Evolutionary conservation across 2,888 invertebrate genomes (phyloP).

Genomic region (Hecatera dysodea): DNA sequence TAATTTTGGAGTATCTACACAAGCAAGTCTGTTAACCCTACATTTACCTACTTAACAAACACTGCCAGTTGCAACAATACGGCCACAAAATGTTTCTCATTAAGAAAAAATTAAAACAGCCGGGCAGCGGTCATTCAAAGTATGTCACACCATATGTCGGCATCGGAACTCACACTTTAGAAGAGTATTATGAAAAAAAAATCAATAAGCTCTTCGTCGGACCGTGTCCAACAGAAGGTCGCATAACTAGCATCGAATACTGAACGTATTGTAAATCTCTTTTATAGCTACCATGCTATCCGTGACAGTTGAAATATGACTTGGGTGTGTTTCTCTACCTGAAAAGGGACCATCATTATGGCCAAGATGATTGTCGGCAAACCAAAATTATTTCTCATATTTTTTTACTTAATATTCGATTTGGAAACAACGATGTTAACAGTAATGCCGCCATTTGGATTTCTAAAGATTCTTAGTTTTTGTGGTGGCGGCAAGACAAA

Average conservation of each 20-base stretch:
- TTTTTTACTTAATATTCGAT: conserved; percentile 81
- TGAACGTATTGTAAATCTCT: conserved; percentile 88
- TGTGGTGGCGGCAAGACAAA: conserved; percentile 75
- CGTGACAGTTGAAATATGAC: conserved; percentile 89
- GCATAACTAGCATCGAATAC: conserved; percentile 88
- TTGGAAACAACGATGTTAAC: conserved; percentile 83
- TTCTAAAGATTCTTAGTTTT: conserved; percentile 75
- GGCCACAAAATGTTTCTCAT: conserved; percentile 62
- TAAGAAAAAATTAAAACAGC: conserved; percentile 77
- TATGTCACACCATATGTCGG: conserved; percentile 86
- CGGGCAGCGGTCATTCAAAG: conserved; percentile 81
- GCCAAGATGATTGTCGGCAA: conserved; percentile 87
- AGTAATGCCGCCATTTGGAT: conserved; percentile 78
- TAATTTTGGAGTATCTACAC: conserved; percentile 21
- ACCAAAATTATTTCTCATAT: conserved; percentile 84
- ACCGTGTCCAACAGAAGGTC: conserved; percentile 86
- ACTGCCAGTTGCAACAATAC: conserved; percentile 74
- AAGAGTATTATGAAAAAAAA: conserved; percentile 84
- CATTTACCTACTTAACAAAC: conserved; percentile 67
- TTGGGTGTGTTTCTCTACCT: conserved; percentile 88
- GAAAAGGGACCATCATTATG: conserved; percentile 89
- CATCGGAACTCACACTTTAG: conserved; percentile 76
- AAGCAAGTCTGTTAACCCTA: conserved; percentile 20
- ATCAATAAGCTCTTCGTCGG: conserved; percentile 83
- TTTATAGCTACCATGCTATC: conserved; percentile 87